phyloP scores from a whole-genome alignment of 2,113 vertebrate genomes.

The Callospermophilus lateralis region DNA sequence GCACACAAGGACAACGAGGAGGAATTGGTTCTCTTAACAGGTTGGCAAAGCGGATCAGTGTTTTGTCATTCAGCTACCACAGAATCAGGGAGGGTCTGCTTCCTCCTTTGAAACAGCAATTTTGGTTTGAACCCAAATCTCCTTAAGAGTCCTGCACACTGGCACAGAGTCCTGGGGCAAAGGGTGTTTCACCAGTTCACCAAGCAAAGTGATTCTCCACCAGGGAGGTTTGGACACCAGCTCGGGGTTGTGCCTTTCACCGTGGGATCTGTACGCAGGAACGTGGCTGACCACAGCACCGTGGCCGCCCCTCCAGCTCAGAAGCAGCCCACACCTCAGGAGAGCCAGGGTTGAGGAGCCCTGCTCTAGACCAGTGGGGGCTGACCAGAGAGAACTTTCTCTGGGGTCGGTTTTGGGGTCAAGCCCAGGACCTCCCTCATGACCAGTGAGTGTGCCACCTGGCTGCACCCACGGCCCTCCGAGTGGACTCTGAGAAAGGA shows the following conservation, averaged over 20 bases:
- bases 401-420: too few species aligned
- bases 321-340: background rate
- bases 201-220: too few species aligned
- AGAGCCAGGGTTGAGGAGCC: background rate
- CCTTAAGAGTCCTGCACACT: background rate
- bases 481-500: background rate
- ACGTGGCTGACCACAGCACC: too few species aligned
- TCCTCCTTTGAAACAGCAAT: slow-evolving; percentile 53
- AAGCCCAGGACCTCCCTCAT: background rate
- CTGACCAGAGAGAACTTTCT: background rate
- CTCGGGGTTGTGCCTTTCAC: too few species aligned
- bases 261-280: too few species aligned
- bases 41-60: slow-evolving; percentile 52
- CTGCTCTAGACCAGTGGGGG: background rate
- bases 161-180: background rate
- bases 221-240: too few species aligned
- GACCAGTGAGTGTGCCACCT: too few species aligned
- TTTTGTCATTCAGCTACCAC: slow-evolving; percentile 36
- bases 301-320: too few species aligned
- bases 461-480: too few species aligned
- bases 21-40: slow-evolving; percentile 67
- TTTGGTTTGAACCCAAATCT: slow-evolving; percentile 59
- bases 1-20: slow-evolving; percentile 49
- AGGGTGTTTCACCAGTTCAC: too few species aligned
- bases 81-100: slow-evolving; percentile 45